Percentiles rank a stretch among this genome's conserved stretches.
phyloP scores from a whole-genome alignment of 2,888 invertebrate genomes.

The Chorisops tibialis region DNA sequence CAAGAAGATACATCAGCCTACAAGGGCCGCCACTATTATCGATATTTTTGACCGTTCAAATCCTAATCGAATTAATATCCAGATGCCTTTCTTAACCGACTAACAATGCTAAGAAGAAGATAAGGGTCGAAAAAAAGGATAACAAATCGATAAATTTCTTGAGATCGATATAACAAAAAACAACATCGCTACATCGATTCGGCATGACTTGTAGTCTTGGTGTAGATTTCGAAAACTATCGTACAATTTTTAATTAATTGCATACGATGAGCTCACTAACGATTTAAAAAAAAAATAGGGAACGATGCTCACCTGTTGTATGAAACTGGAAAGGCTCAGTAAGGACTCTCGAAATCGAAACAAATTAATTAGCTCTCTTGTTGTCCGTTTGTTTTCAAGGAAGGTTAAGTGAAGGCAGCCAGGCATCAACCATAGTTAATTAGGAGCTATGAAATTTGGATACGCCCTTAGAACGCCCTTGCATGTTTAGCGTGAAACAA shows the following conservation, averaged over 20 bases:
- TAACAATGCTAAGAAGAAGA: background rate
- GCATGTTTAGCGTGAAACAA: background rate
- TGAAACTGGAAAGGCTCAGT: background rate
- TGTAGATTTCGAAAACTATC: no score
- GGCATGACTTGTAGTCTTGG: no score
- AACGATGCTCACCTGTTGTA: constrained; percentile 10
- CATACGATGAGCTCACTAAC: no score
- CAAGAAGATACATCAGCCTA: background rate
- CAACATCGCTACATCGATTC: no score
- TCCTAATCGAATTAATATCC: constrained; percentile 12
- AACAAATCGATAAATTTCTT: no score
- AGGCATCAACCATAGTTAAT: constrained; percentile 1
- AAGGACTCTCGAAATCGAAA: constrained; percentile 9
- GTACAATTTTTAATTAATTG: no score
- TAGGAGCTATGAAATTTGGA: constrained; percentile 16
- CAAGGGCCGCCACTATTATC: constrained; percentile 16
- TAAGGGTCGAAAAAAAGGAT: no score
- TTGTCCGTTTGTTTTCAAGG: background rate
- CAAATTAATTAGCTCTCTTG: constrained; percentile 19
- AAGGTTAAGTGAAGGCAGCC: background rate
- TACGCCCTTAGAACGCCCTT: constrained; percentile 24
- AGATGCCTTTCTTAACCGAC: constrained; percentile 15
- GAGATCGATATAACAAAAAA: no score
- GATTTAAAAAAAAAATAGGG: background rate
- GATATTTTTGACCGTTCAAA: constrained; percentile 2